Evolutionary conservation across 2,113 vertebrate genomes (phyloP).

Genomic region (Brienomyrus brachyistius): DNA sequence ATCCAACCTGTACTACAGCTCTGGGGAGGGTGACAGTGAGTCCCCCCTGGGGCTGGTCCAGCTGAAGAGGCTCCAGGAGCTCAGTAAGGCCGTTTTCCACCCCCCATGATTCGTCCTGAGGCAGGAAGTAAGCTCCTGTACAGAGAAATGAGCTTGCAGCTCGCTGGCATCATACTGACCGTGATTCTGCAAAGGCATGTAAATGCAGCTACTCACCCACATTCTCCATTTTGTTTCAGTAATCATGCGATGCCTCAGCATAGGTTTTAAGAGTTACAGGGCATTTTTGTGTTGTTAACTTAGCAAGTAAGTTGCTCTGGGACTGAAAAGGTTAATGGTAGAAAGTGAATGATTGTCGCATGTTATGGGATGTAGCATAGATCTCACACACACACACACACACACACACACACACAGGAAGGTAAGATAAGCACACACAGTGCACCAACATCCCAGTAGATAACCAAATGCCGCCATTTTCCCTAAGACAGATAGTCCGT

Average conservation of each 20-base stretch:
- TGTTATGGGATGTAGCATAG: neutral
- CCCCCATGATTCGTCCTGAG: neutral
- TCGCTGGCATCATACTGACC: neutral
- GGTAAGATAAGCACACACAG: neutral
- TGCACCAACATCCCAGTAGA: neutral
- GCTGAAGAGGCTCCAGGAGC: constrained; percentile 82
- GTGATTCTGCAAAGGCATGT: neutral
- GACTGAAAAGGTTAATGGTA: neutral
- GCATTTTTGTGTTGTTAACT: neutral
- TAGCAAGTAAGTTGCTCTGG: neutral
- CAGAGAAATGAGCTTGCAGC: neutral
- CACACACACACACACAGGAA: neutral
- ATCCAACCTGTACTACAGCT: constrained; percentile 71
- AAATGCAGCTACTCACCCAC: neutral
- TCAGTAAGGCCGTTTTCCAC: constrained; percentile 69
- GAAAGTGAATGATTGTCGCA: neutral
- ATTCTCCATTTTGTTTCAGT: neutral
- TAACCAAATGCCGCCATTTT: neutral
- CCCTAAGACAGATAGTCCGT: neutral
- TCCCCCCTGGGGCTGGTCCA: constrained; percentile 66
- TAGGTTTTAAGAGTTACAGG: neutral
- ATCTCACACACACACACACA: too few relatives aligned
- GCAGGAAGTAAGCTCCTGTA: neutral
- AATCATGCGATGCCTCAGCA: neutral
- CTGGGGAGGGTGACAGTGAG: constrained; percentile 57